A percentile compares a stretch with the other conserved stretches of the same genome.
Conservation (phyloP, 2,797 vertebrate genomes). For the Kryptolebias ocellatus region DNA sequence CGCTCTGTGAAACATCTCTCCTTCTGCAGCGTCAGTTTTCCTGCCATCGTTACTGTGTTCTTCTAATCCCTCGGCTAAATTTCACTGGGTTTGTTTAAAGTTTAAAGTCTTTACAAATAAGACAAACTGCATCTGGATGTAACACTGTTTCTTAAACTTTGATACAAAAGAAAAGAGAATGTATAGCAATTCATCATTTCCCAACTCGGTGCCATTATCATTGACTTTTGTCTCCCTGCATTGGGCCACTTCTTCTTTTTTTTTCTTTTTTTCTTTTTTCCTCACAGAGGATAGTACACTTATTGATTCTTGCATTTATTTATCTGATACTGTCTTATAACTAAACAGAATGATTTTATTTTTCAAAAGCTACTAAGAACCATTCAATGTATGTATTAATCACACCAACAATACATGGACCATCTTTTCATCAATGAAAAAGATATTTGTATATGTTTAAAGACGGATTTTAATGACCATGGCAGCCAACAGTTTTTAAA, state of each 20-base stretch:
- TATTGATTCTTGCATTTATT: constrained; percentile 9
- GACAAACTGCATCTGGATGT: constrained; percentile 24
- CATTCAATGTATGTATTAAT: too few relatives aligned
- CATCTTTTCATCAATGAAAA: too few relatives aligned
- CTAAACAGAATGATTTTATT: too few relatives aligned
- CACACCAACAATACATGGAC: too few relatives aligned
- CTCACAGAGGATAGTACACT: constrained; percentile 10
- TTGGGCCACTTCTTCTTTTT: constrained; percentile 34
- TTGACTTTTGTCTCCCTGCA: constrained; percentile 40
- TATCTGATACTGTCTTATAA: neutral
- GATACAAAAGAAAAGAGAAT: constrained; percentile 9
- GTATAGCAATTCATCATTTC: constrained; percentile 22
- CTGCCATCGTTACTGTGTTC: constrained; percentile 3
- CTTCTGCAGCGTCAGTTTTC: constrained; percentile 12
- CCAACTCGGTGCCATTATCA: constrained; percentile 7
- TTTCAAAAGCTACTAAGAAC: too few relatives aligned
- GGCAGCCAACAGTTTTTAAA: neutral
- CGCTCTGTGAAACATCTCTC: constrained; percentile 16
- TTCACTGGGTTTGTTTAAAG: neutral
- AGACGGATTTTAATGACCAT: neutral
- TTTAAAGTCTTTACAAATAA: constrained; percentile 7
- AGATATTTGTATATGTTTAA: neutral
- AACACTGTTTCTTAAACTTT: constrained; percentile 9
- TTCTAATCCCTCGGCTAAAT: neutral
- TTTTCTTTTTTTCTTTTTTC: neutral